phyloP scores from a whole-genome alignment of 2,113 vertebrate species.

The Arenaria interpres region DNA sequence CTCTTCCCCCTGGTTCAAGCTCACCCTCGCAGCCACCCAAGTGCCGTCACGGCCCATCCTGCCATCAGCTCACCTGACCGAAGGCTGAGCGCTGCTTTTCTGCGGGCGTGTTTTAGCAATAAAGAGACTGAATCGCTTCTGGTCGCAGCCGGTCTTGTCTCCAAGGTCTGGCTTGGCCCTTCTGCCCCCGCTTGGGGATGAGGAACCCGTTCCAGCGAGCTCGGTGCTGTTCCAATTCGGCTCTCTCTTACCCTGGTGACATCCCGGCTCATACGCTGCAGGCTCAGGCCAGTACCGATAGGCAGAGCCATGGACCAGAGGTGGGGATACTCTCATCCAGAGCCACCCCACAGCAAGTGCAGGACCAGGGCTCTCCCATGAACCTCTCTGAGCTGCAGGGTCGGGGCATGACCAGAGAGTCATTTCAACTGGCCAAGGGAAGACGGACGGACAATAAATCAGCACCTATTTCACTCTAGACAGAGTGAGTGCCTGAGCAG shows the following conservation, averaged over 20 bases:
- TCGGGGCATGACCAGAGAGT: neutral
- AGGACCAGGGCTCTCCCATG: neutral
- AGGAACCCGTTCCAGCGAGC: neutral
- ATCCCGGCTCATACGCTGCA: accelerated
- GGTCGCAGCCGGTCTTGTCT: neutral
- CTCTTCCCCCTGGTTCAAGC: neutral
- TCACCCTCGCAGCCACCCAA: neutral
- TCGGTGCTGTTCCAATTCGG: neutral
- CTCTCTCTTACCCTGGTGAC: neutral
- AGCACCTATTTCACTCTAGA: neutral
- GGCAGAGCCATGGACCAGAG: neutral
- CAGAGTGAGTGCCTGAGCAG: neutral
- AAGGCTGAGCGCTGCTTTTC: neutral
- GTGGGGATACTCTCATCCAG: neutral
- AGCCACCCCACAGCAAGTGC: accelerated
- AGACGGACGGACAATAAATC: neutral
- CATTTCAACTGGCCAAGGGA: accelerated
- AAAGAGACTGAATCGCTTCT: neutral
- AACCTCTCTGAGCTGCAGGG: neutral
- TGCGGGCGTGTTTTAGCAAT: neutral
- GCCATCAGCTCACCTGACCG: neutral
- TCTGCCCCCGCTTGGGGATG: neutral
- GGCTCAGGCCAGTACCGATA: neutral
- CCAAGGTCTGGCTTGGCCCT: neutral
- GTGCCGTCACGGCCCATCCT: neutral